Base-by-base conservation (phyloP, 2,113 vertebrate species). In the Malurus elegans region DNA sequence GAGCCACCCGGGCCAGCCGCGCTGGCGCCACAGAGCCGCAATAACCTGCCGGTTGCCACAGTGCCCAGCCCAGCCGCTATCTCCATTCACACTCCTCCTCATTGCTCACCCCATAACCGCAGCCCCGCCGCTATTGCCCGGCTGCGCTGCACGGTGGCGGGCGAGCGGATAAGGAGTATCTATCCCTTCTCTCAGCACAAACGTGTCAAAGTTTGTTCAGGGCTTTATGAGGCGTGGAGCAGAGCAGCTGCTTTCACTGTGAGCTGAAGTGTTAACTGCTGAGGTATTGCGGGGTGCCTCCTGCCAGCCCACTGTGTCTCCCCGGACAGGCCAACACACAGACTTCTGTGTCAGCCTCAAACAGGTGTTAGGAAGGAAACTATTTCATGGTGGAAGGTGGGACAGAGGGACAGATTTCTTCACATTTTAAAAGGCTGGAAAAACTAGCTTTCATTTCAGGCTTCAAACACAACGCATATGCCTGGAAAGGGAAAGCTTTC, bases 1-100 rank as follows among this genome's bases (percentile, higher is more conserved):
- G 66, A 82, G 94, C 78, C 57, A 14, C 57, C 95, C 47, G 26
- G 72, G 36, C 75, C 95, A 98, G 98, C 98, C 98, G 91, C 11
- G 13, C 92, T 20, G 98, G 98, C 98, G 98, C 98, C 98, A 94
- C 81, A 76, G 95, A 90, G 94, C 97, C 92, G 96, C 96, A 96
- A 95, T 95, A 91, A 97, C 92, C 79, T 84, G 88, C 56, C 72
- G 8, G 62, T 95, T 92, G 90, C 96, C 93, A 88, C 95, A 70
- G 92, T 61, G 78, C 93, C 97, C 94, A 92, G 94, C 97, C 97
- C 96, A 54, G 44, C 89, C 50, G 67, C 81, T 90, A 76, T 93
- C 94, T 94, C 80, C 79, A 40, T 93, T 95, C 95, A 90, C 92
- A 94, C 94, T 95, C 92, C 93, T 95, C 92, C 82, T 95, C 91